Percentiles rank a stretch among this genome's conserved stretches.
phyloP scores from a whole-genome alignment of 2,888 invertebrate species.

The Sphaerophoria taeniata region DNA sequence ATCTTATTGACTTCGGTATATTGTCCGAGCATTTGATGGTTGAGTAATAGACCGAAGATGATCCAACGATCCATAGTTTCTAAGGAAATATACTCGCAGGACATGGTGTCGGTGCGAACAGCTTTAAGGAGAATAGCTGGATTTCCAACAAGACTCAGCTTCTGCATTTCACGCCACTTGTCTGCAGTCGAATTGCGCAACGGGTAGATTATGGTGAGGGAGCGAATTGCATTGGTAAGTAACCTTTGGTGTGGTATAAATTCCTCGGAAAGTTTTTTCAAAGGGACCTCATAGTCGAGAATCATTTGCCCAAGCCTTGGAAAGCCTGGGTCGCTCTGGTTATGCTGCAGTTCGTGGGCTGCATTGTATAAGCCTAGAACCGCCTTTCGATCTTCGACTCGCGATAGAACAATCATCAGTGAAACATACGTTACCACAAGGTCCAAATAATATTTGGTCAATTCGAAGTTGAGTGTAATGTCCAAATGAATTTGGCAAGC shows the following conservation, averaged over 20 bases:
- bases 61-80: conserved; percentile 99
- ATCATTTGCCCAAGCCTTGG: conserved; percentile 98
- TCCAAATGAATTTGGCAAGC: conserved; percentile 97
- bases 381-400: conserved; percentile 98
- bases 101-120: conserved; percentile 97
- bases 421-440: conserved; percentile 96
- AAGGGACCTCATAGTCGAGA: conserved; percentile 97
- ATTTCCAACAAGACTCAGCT: conserved; percentile 96
- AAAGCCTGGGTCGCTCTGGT: conserved; percentile 94
- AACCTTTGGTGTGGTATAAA: conserved; percentile 97
- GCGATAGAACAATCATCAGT: conserved; percentile 97
- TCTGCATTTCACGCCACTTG: conserved; percentile 96
- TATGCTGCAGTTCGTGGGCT: conserved; percentile 97
- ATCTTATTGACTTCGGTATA: conserved; percentile 92
- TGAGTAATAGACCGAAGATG: conserved; percentile 95
- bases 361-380: conserved; percentile 98
- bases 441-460: conserved; percentile 97
- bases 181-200: conserved; percentile 96
- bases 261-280: conserved; percentile 98
- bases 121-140: conserved; percentile 97
- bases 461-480: conserved; percentile 97
- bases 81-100: conserved; percentile 97
- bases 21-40: conserved; percentile 94
- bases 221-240: conserved; percentile 92
- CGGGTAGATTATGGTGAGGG: conserved; percentile 93